phyloP scores from a whole-genome alignment of 2,113 vertebrate species.

The Nycticorax nycticorax region DNA sequence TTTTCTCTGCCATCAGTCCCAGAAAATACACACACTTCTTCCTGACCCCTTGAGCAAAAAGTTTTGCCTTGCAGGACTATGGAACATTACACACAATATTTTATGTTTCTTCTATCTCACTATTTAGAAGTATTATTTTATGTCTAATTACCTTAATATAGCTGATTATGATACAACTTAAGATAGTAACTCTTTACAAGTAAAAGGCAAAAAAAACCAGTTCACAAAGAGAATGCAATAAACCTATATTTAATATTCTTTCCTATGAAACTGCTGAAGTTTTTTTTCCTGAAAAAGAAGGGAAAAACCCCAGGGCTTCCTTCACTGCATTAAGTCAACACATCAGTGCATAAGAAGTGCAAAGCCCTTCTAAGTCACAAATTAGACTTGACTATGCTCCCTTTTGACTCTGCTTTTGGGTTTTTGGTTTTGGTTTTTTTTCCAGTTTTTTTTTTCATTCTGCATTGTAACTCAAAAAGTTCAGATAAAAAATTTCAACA shows the following conservation, averaged over 20 bases:
- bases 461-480: not conserved
- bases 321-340: not conserved
- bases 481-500: not conserved
- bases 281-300: not conserved
- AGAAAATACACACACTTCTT: not conserved
- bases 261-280: not conserved
- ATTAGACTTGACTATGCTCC: not conserved
- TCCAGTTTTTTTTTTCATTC: not conserved
- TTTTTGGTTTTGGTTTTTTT: not conserved
- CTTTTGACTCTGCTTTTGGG: not conserved
- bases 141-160: not conserved
- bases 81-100: not conserved
- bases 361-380: not conserved
- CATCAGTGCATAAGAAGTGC: not conserved
- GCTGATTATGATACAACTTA: not conserved
- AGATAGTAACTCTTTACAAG: not conserved
- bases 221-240: not conserved
- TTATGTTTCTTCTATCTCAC: not conserved
- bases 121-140: not conserved
- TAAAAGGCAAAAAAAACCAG: not conserved
- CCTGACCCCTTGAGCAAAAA: rapidly evolving
- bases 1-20: not conserved
- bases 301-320: not conserved
- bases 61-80: not conserved
- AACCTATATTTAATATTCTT: not conserved